Base-by-base conservation (phyloP, 2,888 invertebrate species). In the Thera obeliscata region DNA sequence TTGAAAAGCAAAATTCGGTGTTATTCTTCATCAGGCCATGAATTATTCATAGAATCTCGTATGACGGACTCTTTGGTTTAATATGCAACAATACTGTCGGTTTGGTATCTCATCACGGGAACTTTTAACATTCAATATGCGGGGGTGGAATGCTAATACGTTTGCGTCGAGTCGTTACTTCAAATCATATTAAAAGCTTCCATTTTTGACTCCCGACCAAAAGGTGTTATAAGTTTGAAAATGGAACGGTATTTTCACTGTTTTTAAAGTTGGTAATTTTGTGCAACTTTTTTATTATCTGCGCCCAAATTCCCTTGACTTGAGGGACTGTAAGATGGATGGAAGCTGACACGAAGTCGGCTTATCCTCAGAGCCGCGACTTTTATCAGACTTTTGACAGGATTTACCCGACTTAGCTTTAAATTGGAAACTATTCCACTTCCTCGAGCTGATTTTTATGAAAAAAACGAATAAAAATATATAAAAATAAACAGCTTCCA, bases 1-100 rank as follows among this genome's bases (percentile, higher is more conserved):
- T 84, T 84, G 83, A 83, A 84, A 79, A 77, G 73, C 69, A 43
- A 75, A 81, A 81, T 84, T 80, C 74, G 79, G 72, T 74, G 64
- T 81, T 79, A 77, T 80, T 86, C 82, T 83, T 82, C 83, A 86
- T 78, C 82, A 76, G 76, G 75, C 70, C 67, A 82, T 90, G 87
- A 86, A 89, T 90, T 74, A 89, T 89, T 85, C 82, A 85, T 78
- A 56, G 58, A 58, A 67, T 73, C 75, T 69, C 73, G 70, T 72
- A 71, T 78, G 66, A 74, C 71, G 73, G 72, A 71, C 77, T 76
- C 78, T 77, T 76, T 60, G 60, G 54, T 67, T 66, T 70, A 69
- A 66, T 69, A 69, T 70, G 71, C 72, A 72, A 64, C 68, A 64
- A 64, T 73, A 66, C 68, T 64, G 66, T 63, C 52, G 66, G 54